Base-by-base conservation (phyloP, 2,888 invertebrate species). In the Agriopis leucophaearia region DNA sequence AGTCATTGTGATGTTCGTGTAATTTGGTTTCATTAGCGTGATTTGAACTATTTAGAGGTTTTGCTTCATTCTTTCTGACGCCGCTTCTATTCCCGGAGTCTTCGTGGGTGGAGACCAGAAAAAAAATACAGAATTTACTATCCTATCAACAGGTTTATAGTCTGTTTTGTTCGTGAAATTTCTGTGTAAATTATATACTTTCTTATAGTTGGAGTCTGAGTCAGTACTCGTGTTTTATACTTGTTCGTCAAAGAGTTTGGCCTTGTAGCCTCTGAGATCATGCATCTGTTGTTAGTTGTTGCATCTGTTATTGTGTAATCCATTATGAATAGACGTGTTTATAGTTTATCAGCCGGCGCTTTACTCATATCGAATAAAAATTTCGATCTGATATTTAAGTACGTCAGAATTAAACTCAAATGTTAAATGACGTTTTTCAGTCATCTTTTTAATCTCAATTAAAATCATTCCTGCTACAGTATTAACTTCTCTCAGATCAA, bases 41-140 rank as follows among this genome's bases (percentile, higher is more conserved):
- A 78, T 83, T 87, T 86, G 76, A 80, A 78, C 76, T 78, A 75
- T 78, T 82, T 85, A 83, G 86, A 81, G 85, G 87, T 87, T 86
- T 85, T 85, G 83, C 88, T 86, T 78, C 79, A 78, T 78, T 83
- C 75, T 87, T 88, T 88, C 87, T 85, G 90, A 88, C 87, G 88
- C 73, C 72, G 77, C 69, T 67, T 84, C 87, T 91, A 91, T 91
- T 91, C 85, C 80, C 79, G 84, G 83, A 79, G 79, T 75, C 77
- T 78, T 75, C 83, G 89, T 90, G 88, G 88, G 89, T 88, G 88
- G 88, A 80, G 81, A 81, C 82, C 82, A 81, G 82, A 84, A 78
- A 81, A 78, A 81, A 76, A 82, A 81, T 82, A 80, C 64, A 64
- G 60, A 27, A 75, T 87, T 87, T 83, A 86, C 84, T 78, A 75